Evolutionary conservation across 2,888 invertebrate genomes (phyloP).

Genomic region (Ypsolopha sequella): DNA sequence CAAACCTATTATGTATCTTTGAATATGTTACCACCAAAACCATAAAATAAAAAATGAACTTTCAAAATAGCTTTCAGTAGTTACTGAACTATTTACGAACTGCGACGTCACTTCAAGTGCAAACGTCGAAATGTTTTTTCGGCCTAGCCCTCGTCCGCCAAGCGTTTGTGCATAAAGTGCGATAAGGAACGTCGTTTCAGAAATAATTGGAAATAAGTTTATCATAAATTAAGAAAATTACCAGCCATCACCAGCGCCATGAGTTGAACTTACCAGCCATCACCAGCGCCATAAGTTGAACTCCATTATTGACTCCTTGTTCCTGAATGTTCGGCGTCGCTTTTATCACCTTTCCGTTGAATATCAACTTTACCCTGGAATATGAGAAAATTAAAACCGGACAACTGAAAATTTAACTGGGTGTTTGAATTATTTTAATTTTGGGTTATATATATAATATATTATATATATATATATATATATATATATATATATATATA

Average conservation of each 20-base stretch:
- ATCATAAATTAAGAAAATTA: neutral
- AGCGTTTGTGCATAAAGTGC: neutral
- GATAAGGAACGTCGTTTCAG: neutral
- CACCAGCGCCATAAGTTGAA: conserved; percentile 75
- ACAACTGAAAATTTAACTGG: neutral
- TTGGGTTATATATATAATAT: too few relatives aligned
- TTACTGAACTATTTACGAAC: too few relatives aligned
- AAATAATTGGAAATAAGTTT: neutral
- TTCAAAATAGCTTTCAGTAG: neutral
- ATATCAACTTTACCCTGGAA: conserved; percentile 76
- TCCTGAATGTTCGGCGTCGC: conserved; percentile 53
- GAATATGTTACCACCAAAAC: too few relatives aligned
- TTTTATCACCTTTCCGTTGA: conserved; percentile 74
- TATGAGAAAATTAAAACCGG: conserved; percentile 4
- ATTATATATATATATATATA: too few relatives aligned
- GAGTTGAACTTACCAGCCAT: conserved; percentile 39
- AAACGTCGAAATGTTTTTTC: too few relatives aligned
- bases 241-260: neutral
- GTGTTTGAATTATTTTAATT: too few relatives aligned
- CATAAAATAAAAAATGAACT: neutral
- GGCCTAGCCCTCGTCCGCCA: too few relatives aligned
- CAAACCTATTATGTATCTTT: too few relatives aligned
- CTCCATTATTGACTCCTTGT: conserved; percentile 78
- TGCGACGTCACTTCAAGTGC: too few relatives aligned
- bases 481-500: too few relatives aligned